These are phyloP conservation scores for Pseudonaja textilis DNA, from an alignment of 2,113 vertebrate species.

Conservation along the genomic window DNA sequence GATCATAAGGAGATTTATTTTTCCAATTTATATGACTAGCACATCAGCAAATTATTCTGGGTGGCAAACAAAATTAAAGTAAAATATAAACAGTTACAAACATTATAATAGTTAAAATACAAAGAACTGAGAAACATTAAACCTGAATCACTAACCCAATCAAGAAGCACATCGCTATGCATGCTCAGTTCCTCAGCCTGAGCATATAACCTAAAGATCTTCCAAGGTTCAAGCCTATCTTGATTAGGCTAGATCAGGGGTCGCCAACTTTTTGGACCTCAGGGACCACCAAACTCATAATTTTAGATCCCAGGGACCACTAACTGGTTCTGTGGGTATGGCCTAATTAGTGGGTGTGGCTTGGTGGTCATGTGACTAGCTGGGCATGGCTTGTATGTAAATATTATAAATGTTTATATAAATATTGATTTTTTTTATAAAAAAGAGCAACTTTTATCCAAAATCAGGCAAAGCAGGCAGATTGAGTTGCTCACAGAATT, in stretches of 20 bases:
- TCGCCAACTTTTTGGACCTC: too few relatives aligned
- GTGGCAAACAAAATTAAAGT: neutral
- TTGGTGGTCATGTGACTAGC: too few relatives aligned
- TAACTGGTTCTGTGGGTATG: too few relatives aligned
- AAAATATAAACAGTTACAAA: neutral
- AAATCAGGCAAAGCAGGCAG: too few relatives aligned
- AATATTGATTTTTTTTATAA: too few relatives aligned
- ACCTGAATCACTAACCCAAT: neutral
- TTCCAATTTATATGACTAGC: neutral
- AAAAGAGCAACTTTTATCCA: too few relatives aligned
- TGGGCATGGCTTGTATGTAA: too few relatives aligned
- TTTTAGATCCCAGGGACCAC: too few relatives aligned
- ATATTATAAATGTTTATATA: too few relatives aligned
- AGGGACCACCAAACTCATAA: too few relatives aligned
- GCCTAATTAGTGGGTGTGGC: too few relatives aligned
- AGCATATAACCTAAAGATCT: neutral
- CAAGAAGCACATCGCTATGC: neutral
- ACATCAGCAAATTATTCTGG: neutral
- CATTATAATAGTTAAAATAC: neutral
- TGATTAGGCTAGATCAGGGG: neutral
- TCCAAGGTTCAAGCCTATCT: neutral
- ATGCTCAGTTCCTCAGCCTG: neutral
- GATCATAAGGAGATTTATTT: neutral
- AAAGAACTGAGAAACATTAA: neutral
- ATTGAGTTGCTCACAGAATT: too few relatives aligned